Evolutionary conservation across 2,113 vertebrate genomes (phyloP).

Genomic region (Rallus limicola): DNA sequence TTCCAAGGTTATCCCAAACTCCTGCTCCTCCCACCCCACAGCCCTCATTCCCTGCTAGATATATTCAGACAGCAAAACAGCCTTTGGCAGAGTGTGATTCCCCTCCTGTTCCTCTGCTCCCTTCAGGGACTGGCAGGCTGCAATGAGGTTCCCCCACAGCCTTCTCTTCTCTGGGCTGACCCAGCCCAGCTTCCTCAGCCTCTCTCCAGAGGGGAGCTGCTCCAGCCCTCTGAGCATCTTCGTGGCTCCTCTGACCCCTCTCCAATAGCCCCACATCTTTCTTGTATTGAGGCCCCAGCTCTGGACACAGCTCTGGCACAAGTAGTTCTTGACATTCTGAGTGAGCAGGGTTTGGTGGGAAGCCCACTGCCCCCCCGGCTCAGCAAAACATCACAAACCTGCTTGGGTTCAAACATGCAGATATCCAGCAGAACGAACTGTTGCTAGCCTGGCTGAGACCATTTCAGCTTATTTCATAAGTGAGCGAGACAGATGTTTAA

Average conservation of each 20-base stretch:
- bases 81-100: not conserved
- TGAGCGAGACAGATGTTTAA: constrained; percentile 78
- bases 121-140: no score
- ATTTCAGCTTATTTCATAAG: constrained; percentile 73
- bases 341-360: constrained; percentile 52
- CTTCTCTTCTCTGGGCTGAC: no score
- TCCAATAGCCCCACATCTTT: no score
- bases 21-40: accelerated
- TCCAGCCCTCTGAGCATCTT: no score
- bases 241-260: no score
- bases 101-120: no score
- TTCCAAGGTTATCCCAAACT: not conserved
- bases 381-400: constrained; percentile 54
- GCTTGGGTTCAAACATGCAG: constrained; percentile 59
- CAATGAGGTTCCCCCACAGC: no score
- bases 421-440: constrained; percentile 62
- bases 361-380: constrained; percentile 41
- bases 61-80: accelerated
- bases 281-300: no score
- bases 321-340: constrained; percentile 4
- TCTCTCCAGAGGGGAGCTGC: no score
- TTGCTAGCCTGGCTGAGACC: constrained; percentile 67
- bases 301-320: constrained; percentile 34
- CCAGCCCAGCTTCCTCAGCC: no score
- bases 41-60: not conserved